Conservation (phyloP, 1,140 invertebrate genomes). For the Drosophila lacteicornis region DNA sequence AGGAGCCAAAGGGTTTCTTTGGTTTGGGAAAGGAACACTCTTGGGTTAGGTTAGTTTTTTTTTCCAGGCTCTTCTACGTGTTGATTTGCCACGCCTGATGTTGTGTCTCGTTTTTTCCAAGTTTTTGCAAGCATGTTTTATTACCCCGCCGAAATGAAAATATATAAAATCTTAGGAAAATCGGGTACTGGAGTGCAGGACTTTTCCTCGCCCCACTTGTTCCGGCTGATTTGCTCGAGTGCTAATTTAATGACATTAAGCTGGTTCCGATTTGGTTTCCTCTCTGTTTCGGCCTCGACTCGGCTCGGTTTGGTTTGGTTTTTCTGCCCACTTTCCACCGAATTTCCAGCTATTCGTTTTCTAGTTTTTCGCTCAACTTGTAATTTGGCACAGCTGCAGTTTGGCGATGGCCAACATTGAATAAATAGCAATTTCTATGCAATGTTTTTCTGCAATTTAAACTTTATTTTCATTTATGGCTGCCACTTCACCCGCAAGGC, state of each 20-base stretch:
- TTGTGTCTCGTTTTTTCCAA: slow-evolving; percentile 26
- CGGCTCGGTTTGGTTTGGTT: slow-evolving; percentile 1
- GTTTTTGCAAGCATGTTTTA: slow-evolving; percentile 46
- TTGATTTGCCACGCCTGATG: slow-evolving; percentile 62
- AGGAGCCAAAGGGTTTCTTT: neutral
- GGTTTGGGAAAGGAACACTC: no score
- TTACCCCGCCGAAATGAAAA: slow-evolving; percentile 32
- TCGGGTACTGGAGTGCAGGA: neutral
- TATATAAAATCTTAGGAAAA: slow-evolving; percentile 12
- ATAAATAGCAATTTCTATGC: slow-evolving; percentile 75
- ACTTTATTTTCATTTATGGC: slow-evolving; percentile 77
- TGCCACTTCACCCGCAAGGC: slow-evolving; percentile 20
- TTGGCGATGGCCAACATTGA: slow-evolving; percentile 58
- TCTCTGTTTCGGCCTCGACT: neutral
- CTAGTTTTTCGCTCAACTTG: slow-evolving; percentile 32
- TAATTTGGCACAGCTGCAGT: slow-evolving; percentile 70
- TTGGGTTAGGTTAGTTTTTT: slow-evolving; percentile 30
- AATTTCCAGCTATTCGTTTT: neutral
- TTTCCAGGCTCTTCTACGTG: slow-evolving; percentile 57
- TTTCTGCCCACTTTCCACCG: neutral
- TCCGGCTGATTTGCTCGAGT: slow-evolving; percentile 61
- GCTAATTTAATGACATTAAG: slow-evolving; percentile 76
- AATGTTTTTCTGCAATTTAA: slow-evolving; percentile 78
- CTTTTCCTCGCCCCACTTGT: slow-evolving; percentile 52
- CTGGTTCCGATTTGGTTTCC: slow-evolving; percentile 53